These are phyloP conservation scores for Neostethus bicornis DNA, from an alignment of 2,797 vertebrate genomes.

Conservation along the genomic window DNA sequence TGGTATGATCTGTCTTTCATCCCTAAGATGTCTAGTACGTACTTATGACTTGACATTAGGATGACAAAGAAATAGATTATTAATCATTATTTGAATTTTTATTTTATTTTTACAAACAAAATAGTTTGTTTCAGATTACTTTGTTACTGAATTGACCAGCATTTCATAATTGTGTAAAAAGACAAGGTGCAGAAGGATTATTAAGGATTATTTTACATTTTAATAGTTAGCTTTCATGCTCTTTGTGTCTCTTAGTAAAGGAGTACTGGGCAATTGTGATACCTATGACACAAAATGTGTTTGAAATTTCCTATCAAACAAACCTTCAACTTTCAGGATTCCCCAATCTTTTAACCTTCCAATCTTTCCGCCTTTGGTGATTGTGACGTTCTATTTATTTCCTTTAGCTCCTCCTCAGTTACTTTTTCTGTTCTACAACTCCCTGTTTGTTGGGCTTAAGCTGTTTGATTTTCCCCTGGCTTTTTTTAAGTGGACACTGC, in stretches of 20 bases:
- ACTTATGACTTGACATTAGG: neutral
- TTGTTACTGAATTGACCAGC: too few relatives aligned
- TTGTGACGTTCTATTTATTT: slow-evolving; percentile 19
- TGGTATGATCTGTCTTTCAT: neutral
- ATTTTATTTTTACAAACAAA: too few relatives aligned
- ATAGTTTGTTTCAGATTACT: too few relatives aligned
- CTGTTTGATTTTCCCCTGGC: slow-evolving; percentile 42
- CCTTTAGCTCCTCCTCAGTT: slow-evolving; percentile 30
- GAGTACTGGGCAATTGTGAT: neutral
- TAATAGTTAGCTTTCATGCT: too few relatives aligned
- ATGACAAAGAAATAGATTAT: neutral
- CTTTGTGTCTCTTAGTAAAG: too few relatives aligned
- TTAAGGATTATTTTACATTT: too few relatives aligned
- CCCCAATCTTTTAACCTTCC: slow-evolving; percentile 29
- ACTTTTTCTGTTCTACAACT: slow-evolving; percentile 12
- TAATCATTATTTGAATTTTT: too few relatives aligned
- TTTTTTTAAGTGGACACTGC: slow-evolving; percentile 29
- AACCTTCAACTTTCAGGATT: slow-evolving; percentile 1
- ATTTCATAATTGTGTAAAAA: too few relatives aligned
- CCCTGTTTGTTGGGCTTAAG: slow-evolving; percentile 13
- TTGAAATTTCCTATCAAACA: neutral
- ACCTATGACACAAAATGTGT: neutral
- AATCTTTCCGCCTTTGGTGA: slow-evolving; percentile 35
- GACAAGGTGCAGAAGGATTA: too few relatives aligned
- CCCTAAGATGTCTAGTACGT: neutral